Conservation (phyloP, 2,797 vertebrate genomes). For the Limosa lapponica region DNA sequence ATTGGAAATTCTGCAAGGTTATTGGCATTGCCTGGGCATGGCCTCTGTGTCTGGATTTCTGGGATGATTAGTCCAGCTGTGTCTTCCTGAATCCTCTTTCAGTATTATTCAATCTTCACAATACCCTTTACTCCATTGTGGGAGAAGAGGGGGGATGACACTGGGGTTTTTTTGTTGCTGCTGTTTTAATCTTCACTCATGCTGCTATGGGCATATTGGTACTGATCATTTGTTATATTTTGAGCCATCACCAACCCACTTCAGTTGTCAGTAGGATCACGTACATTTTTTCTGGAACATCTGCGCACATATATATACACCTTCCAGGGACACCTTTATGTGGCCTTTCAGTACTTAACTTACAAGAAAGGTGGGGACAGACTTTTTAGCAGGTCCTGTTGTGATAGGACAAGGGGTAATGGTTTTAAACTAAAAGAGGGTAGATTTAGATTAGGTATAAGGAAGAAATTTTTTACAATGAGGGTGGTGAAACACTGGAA, state of each 20-base stretch:
- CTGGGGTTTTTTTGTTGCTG: fast-evolving
- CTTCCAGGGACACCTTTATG: neutral
- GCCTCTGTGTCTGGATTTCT: neutral
- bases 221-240: neutral
- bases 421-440: neutral
- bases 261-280: neutral
- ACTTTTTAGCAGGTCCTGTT: neutral
- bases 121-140: neutral
- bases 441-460: neutral
- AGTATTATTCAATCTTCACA: neutral
- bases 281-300: neutral
- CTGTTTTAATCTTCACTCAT: neutral
- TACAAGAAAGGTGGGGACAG: neutral
- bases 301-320: fast-evolving
- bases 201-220: neutral
- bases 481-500: neutral
- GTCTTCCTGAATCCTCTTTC: neutral
- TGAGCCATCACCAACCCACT: fast-evolving
- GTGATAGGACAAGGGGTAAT: neutral
- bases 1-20: neutral
- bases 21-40: neutral
- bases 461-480: neutral
- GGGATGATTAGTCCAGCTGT: neutral
- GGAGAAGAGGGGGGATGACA: no score
- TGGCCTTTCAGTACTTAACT: neutral